Evolutionary conservation across 2,113 vertebrate species (phyloP), one percentile per base, ranked within the genome.

Genomic region (Barnardius zonarius): DNA sequence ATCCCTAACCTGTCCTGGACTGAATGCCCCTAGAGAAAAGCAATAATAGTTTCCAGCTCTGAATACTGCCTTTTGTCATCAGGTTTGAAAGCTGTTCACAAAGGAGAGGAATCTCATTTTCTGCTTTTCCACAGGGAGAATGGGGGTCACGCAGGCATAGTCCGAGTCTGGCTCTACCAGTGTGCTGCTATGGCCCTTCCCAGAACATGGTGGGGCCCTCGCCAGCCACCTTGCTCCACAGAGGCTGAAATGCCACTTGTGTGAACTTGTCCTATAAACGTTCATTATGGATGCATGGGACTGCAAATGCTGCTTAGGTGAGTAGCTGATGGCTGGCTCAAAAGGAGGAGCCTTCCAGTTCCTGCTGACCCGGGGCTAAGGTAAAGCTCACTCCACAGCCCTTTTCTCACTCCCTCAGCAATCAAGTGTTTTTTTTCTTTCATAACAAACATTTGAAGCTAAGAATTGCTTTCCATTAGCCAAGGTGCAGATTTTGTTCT

Each of bases 101-200:
- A 94, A 95, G 88, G 81, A 87, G 75, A 79, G 86, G 96, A 95
- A 95, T 96, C 95, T 95, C 88, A 92, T 97, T 96, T 93, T 97
- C 90, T 93, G 81, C 91, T 94, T 92, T 95, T 96, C 86, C 92
- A 96, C 74, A 43, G 33, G 82, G 78, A 96, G 91, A 87, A 80
- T 54, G 25, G 54, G 69, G 91, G 92, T 88, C 93, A 89, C 0
- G 1, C 64, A 66, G 83, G 81, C 78, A 39, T 33, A 73, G 87
- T 67, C 13, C 0, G 5, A 80, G 82, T 41, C 28, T 31, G 0
- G 5, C 86, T 72, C 20, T 39, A 11, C 95, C 88, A 87, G 49
- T 54, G 41, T 16, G 51, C 64, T 48, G 66, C 7, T 22, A 9
- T 27, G 7, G 33, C 20, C 74, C 74, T 79, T 48, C 57, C 57